Conservation (phyloP, 1,140 invertebrate species). For the Meloidogyne exigua region DNA sequence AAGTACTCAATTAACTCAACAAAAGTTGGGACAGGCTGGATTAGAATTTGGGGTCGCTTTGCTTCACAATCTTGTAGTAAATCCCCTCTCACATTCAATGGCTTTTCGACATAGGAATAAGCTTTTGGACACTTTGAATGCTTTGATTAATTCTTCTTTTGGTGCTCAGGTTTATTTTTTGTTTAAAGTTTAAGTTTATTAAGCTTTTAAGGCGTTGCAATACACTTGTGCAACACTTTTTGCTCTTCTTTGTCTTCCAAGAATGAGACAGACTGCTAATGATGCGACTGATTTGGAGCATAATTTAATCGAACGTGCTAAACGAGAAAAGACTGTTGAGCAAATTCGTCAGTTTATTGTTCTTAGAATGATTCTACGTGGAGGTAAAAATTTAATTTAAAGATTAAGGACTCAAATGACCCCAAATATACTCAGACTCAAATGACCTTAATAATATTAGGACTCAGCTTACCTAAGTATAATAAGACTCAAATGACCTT, state of each 20-base stretch:
- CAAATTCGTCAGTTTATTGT: conserved; percentile 38
- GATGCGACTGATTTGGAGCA: conserved; percentile 7
- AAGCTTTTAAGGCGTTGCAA: conserved; percentile 7
- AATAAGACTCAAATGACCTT: no score
- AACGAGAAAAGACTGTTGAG: conserved; percentile 1
- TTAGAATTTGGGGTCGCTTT: conserved; percentile 51
- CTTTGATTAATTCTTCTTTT: conserved; percentile 11
- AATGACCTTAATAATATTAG: background rate
- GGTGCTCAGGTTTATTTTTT: background rate
- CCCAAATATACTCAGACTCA: background rate
- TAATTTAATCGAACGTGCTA: conserved; percentile 5
- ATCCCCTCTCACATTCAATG: conserved; percentile 47
- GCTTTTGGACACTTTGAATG: conserved; percentile 35
- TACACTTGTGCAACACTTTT: conserved; percentile 17
- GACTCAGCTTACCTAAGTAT: no score
- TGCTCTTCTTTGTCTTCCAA: conserved; percentile 14
- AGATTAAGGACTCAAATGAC: background rate
- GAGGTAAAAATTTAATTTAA: conserved; percentile 34
- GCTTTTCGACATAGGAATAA: conserved; percentile 47
- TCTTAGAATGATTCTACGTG: conserved; percentile 28
- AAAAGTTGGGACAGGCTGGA: conserved; percentile 29
- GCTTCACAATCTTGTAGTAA: conserved; percentile 51
- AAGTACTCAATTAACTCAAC: conserved; percentile 28
- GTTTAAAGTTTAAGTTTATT: conserved; percentile 1
- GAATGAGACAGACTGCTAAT: background rate